Base-by-base conservation (phyloP, 2,113 vertebrate species). In the Callospermophilus lateralis region DNA sequence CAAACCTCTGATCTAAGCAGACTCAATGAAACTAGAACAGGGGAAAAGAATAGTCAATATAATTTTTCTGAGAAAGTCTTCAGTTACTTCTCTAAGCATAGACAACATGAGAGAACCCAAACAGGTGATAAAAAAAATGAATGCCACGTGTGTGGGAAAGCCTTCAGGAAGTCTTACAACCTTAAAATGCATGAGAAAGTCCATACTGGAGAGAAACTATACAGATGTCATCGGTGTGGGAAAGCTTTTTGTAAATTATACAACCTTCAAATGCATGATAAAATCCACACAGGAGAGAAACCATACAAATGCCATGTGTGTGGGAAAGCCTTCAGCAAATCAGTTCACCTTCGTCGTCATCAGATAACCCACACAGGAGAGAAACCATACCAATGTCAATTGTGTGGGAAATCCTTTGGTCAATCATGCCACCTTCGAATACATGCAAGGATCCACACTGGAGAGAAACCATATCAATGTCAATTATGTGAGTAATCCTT, bases 381-480 rank as follows among this genome's bases (percentile, higher is more conserved):
- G 70, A 95, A 89, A 32, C 95, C 95, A 0, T 95, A 93, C 6
- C 58, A 70, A 24, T 96, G 95, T n/a, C 95, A 53, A 6, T 16
- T 92, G 1, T 94, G 95, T 30, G 93, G 77, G 19, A 84, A 92
- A 48, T 77, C 93, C 61, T 96, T 96, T 24, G 63, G 22, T 72
- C 24, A 77, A 94, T 19, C 84, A 77, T 11, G 88, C 86, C 6
- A 94, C 70, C 90, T 93, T 51, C n/a, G n/a, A n/a, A n/a, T n/a
- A n/a, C n/a, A n/a, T n/a, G n/a, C n/a, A n/a, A n/a, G n/a, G n/a
- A n/a, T n/a, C 15, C 95, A 95, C 51, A 84, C 90, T 1, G 84
- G 90, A 30, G 90, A 84, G 70, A 95, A 89, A 32, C 95, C 95
- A 0, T 95, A 93, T 6, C 58, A 70, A 24, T 96, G 95, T n/a